Base-by-base conservation (phyloP, 2,113 vertebrate genomes). In the Vidua macroura region DNA sequence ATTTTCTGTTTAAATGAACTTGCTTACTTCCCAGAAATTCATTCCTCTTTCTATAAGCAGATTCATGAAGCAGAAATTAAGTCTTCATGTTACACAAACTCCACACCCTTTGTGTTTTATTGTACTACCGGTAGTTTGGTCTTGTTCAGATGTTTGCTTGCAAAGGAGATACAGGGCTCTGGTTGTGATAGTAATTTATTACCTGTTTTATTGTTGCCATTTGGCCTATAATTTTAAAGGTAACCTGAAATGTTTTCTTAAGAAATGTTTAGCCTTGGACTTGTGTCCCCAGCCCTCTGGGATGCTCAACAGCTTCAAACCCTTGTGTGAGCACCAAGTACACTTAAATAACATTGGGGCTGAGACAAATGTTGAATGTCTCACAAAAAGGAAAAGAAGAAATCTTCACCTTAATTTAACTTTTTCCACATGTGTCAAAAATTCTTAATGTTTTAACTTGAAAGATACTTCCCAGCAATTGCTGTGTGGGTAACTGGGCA, bases 41-140 rank as follows among this genome's bases (percentile, higher is more conserved):
- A 95, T 97, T 97, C 95, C 95, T 95, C 97, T 97, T 97, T 97
- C 96, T 97, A 6, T 92, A 93, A 95, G 96, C 90, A 91, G 92
- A 69, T 84, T 88, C 30, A 64, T 62, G 74, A 94, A 95, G 83
- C 83, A 95, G 95, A 96, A 96, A 92, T 91, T 68, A 80, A 51
- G 77, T 80, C 62, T 86, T 86, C 30, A 43, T 90, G 68, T 94
- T 90, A 53, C 79, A 92, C 86, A 89, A 86, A 93, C 86, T 93
- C 94, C 94, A 95, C 76, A 92, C 70, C 93, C 92, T 87, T 67
- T 51, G 60, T 93, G 79, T 93, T 96, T 93, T 90, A 86, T 68
- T 90, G 83, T 39, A 16, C 58, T 88, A 27, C 86, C 13, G 3
- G 88, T 92, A 91, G 90, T 95, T 96, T 80, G 66, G 68, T 88